Conservation (phyloP, 2,113 vertebrate species). For the Gadus macrocephalus region DNA sequence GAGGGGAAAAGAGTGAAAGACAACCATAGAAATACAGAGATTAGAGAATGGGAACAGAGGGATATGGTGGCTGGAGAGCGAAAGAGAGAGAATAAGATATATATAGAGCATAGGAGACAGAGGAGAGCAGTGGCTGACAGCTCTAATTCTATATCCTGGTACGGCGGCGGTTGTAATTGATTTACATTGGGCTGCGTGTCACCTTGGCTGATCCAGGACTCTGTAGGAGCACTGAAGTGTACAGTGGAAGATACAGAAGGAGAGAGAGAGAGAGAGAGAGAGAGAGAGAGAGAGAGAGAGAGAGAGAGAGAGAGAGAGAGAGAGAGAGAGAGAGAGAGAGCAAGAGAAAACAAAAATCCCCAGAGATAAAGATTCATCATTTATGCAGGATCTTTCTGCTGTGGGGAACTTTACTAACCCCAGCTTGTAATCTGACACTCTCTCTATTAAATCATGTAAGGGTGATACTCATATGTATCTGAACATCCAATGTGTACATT, state of each 20-base stretch:
- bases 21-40: no score
- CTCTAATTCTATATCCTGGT: slow-evolving; percentile 65
- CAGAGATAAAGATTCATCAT: slow-evolving; percentile 24
- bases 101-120: slow-evolving; percentile 37
- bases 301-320: not conserved
- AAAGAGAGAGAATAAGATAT: slow-evolving; percentile 25
- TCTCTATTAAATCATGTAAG: no score
- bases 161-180: slow-evolving; percentile 56
- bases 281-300: slow-evolving; percentile 19
- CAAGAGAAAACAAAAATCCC: not conserved
- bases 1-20: no score
- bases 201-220: slow-evolving; percentile 48
- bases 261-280: not conserved
- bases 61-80: slow-evolving; percentile 1
- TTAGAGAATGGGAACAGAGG: no score
- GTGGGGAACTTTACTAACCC: not conserved
- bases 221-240: slow-evolving; percentile 32
- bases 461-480: no score
- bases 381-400: slow-evolving; percentile 7
- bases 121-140: slow-evolving; percentile 57
- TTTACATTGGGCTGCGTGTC: slow-evolving; percentile 65
- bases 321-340: not conserved
- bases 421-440: not conserved
- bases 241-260: slow-evolving; percentile 1
- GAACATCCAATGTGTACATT: no score